A percentile compares a stretch with the other conserved stretches of the same genome.
phyloP scores from a whole-genome alignment of 2,113 vertebrate genomes.

The Murina feae region DNA sequence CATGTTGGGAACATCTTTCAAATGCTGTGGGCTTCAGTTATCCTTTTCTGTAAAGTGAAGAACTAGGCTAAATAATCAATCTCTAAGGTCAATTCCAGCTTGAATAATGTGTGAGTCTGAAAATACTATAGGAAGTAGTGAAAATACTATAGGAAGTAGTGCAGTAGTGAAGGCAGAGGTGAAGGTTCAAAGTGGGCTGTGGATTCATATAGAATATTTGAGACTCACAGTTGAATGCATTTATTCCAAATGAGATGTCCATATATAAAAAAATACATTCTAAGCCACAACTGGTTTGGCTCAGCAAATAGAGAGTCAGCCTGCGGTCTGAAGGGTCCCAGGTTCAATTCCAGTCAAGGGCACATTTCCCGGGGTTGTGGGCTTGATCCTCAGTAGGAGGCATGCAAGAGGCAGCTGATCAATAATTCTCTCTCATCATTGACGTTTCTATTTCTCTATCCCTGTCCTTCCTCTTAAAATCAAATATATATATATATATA shows the following conservation, averaged over 20 bases:
- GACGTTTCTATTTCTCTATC: too few species aligned
- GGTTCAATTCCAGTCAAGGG: too few species aligned
- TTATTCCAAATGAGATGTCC: neutral
- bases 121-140: neutral
- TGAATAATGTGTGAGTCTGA: neutral
- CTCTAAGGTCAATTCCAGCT: neutral
- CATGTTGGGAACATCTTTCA: neutral
- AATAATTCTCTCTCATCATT: too few species aligned
- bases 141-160: neutral
- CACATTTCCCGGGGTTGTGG: too few species aligned
- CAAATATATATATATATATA: too few species aligned
- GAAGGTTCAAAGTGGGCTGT: neutral
- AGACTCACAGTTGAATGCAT: neutral
- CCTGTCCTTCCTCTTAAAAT: too few species aligned
- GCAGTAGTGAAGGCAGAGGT: too few species aligned
- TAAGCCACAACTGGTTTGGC: too few species aligned
- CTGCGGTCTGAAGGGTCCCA: too few species aligned
- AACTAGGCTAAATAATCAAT: neutral
- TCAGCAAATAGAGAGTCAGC: too few species aligned
- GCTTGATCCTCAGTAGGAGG: too few species aligned
- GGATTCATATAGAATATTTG: neutral
- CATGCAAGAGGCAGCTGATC: too few species aligned
- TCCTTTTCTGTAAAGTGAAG: slow-evolving; percentile 3
- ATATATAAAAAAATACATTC: neutral
- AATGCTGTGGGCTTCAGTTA: neutral